Conservation (phyloP, 2,888 invertebrate species). For the Rhynchonema sp. region DNA sequence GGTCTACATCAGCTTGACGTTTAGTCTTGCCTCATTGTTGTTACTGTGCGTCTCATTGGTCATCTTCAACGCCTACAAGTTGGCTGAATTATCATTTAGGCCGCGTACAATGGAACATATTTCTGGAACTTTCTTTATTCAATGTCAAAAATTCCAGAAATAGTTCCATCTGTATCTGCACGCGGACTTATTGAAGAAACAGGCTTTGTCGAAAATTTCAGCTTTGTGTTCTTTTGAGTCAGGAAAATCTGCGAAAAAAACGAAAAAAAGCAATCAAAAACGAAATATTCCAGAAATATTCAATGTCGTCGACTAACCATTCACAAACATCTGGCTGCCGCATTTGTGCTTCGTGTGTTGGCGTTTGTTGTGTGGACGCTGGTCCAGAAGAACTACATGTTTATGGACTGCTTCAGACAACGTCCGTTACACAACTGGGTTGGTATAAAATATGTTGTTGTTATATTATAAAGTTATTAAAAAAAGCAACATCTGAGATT, state of each 20-base stretch:
- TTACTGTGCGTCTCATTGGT: conserved; percentile 21
- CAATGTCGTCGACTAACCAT: conserved; percentile 32
- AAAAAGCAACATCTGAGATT: too few relatives aligned
- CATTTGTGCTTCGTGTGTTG: conserved; percentile 31
- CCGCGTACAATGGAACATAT: too few relatives aligned
- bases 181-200: too few relatives aligned
- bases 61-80: conserved; percentile 12
- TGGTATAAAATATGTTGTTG: neutral
- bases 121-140: too few relatives aligned
- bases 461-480: too few relatives aligned
- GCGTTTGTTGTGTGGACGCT: conserved; percentile 19
- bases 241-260: too few relatives aligned
- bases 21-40: conserved; percentile 22
- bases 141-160: too few relatives aligned
- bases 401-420: conserved; percentile 19
- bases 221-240: too few relatives aligned
- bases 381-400: conserved; percentile 17
- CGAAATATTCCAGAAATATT: conserved; percentile 25
- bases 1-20: conserved; percentile 18
- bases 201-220: too few relatives aligned
- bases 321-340: conserved; percentile 33
- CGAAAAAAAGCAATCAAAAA: too few relatives aligned
- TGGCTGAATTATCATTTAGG: neutral
- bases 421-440: neutral
- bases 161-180: too few relatives aligned